Evolutionary conservation across 2,888 invertebrate species (phyloP), one percentile per base, ranked within the genome.

Genomic region (Asteroscopus sphinx): DNA sequence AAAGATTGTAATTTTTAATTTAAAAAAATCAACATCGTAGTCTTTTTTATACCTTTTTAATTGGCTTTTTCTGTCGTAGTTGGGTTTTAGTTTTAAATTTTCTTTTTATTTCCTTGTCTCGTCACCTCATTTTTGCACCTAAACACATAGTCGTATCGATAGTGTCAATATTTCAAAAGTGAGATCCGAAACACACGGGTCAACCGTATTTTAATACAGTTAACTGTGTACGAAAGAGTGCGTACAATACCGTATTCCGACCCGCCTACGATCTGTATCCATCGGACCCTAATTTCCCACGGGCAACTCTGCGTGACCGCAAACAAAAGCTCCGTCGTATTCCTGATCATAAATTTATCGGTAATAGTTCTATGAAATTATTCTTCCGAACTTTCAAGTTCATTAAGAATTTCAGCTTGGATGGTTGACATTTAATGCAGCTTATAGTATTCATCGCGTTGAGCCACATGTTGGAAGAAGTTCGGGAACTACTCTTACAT

Each of bases 271-370:
- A 77, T 82, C 80, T 85, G 81, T 77, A 80, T 81, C 77, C 78
- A 81, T 83, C 77, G 76, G 68, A 71, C 70, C 80, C 76, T 87
- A 88, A 90, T 91, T 91, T 90, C 89, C 90, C 90, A 67, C 59
- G 90, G 83, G 90, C 58, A 66, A 41, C 51, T 59, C 77, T 75
- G 73, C 78, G 81, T 81, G 87, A 83, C 86, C 87, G 77, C 86
- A 86, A 88, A 88, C 85, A 83, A 83, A 79, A 76, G 70, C 68
- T 70, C 68, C 62, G 77, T 80, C 72, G 73, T 76, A 73, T 65
- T 75, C 76, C 81, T 78, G 82, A 81, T 83, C 77, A 77, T 77
- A 79, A 83, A 84, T 85, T 82, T 73, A 70, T 63, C 37, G 30
- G 58, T 49, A 67, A 76, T 64, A 57, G 54, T 73, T 64, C 49